Evolutionary conservation across 2,797 vertebrate species (phyloP), one percentile per base, ranked within the genome.

Genomic region (Cephalopachus bancanus): DNA sequence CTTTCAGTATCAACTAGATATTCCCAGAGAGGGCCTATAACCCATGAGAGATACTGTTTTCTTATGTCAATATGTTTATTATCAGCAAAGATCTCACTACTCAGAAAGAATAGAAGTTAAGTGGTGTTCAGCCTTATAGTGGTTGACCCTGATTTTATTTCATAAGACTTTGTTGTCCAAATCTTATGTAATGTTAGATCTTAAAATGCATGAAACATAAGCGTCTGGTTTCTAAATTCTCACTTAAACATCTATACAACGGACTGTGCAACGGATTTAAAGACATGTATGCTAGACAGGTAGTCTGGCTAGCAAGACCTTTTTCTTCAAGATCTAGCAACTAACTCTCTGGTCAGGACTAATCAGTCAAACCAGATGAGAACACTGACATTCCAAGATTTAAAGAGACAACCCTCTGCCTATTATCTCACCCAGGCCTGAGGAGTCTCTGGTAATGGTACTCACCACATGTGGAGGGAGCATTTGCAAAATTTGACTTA

Each of bases 61-160:
- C 88, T 96, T 95, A 91, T 64, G 89, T 96, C 93, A 92, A 26
- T 79, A 94, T 81, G 79, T 49, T 57, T n/a, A 59, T 91, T 86
- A 97, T 81, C 83, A 84, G 85, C 75, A 95, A 96, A 86, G 71
- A 96, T 93, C 83, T 96, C 83, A 51, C 51, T 72, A 44, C 76
- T 94, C 57, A 72, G 64, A 89, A 64, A 65, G 64, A 88, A 75
- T 24, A 91, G 67, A 91, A 79, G 11, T n/a, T 44, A 67, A 95
- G 64, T 72, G 60, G 57, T 76, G 10, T 53, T 95, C 49, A 37
- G 1, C 20, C 20, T 95, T 74, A 51, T 55, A 44, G 37, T 15
- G 37, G 44, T 62, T 57, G 28, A 65, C 72, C 67, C 49, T 44
- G 53, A 83, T 89, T 93, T 94, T 88, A 84, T 93, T 95, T 95